These are phyloP conservation scores for Noctua janthina DNA, from an alignment of 2,888 invertebrate genomes.

Conservation along the genomic window DNA sequence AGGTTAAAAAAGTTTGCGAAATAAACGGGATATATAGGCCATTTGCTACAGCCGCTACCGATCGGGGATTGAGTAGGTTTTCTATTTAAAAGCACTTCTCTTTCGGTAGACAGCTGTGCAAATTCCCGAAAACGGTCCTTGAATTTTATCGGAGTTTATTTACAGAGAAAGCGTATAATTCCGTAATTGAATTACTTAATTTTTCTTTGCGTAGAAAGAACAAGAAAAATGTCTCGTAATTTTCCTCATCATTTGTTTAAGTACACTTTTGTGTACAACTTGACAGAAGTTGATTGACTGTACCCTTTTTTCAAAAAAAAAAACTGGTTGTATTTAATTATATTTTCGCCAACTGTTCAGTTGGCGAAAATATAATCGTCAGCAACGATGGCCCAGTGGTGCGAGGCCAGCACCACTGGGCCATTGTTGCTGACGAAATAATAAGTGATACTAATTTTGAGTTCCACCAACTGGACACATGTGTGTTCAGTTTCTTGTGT, in stretches of 20 bases:
- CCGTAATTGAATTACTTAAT: neutral
- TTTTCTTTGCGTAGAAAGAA: neutral
- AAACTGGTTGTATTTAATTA: too few species aligned
- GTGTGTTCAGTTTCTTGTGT: too few species aligned
- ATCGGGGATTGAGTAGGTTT: constrained; percentile 28
- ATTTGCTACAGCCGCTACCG: constrained; percentile 27
- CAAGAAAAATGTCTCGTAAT: neutral
- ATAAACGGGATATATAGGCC: constrained; percentile 48
- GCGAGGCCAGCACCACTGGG: too few species aligned
- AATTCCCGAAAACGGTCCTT: constrained; percentile 21
- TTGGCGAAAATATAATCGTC: too few species aligned
- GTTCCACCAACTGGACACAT: too few species aligned
- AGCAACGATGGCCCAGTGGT: too few species aligned
- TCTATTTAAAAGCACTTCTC: constrained; percentile 35
- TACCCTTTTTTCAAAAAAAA: too few species aligned
- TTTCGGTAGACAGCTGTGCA: constrained; percentile 17
- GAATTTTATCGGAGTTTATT: constrained; percentile 1
- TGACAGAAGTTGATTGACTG: too few species aligned
- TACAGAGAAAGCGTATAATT: neutral
- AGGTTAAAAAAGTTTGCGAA: constrained; percentile 47
- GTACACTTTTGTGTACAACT: neutral
- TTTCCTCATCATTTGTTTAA: neutral
- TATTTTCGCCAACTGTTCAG: too few species aligned
- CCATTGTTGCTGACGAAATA: too few species aligned
- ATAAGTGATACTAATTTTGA: too few species aligned